Percentiles rank a stretch among this genome's conserved stretches.
Evolutionary conservation across 1,140 invertebrate genomes (phyloP).

Genomic region (Ips nitidus): DNA sequence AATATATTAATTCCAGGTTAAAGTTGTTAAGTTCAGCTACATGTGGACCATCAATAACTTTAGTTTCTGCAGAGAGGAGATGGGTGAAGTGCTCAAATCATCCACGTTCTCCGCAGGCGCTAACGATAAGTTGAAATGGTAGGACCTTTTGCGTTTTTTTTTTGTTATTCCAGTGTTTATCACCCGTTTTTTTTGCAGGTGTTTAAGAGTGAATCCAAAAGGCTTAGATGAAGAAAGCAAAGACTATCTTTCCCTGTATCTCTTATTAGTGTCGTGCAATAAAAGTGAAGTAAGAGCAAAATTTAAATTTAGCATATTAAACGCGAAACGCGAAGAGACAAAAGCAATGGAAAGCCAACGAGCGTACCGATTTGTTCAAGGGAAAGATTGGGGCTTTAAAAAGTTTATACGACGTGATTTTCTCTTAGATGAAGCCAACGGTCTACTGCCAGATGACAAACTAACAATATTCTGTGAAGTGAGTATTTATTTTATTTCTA

Average conservation of each 20-base stretch:
- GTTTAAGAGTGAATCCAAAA: constrained; percentile 98
- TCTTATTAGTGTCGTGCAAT: constrained; percentile 98
- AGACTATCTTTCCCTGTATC: constrained; percentile 98
- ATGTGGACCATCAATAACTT: constrained; percentile 99
- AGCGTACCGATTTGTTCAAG: constrained; percentile 98
- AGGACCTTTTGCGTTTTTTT: constrained; percentile 46
- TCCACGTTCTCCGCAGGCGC: constrained; percentile 98
- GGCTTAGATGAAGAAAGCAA: constrained; percentile 99
- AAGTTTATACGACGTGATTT: constrained; percentile 99
- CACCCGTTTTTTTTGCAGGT: constrained; percentile 65
- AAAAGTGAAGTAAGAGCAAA: constrained; percentile 99
- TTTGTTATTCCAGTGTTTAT: background rate
- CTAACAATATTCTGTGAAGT: constrained; percentile 99
- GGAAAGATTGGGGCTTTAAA: constrained; percentile 99
- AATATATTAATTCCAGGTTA: constrained; percentile 71
- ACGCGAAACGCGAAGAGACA: constrained; percentile 99
- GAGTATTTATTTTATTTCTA: constrained; percentile 43
- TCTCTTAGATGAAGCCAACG: constrained; percentile 96
- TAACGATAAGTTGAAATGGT: constrained; percentile 99
- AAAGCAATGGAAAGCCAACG: constrained; percentile 93
- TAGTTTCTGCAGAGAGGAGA: constrained; percentile 98
- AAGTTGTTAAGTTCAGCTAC: constrained; percentile 99
- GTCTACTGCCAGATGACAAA: constrained; percentile 96
- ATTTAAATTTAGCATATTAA: constrained; percentile 99
- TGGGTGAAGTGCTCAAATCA: constrained; percentile 99